Base-by-base conservation (phyloP, 2,888 invertebrate species). In the Operophtera brumata region DNA sequence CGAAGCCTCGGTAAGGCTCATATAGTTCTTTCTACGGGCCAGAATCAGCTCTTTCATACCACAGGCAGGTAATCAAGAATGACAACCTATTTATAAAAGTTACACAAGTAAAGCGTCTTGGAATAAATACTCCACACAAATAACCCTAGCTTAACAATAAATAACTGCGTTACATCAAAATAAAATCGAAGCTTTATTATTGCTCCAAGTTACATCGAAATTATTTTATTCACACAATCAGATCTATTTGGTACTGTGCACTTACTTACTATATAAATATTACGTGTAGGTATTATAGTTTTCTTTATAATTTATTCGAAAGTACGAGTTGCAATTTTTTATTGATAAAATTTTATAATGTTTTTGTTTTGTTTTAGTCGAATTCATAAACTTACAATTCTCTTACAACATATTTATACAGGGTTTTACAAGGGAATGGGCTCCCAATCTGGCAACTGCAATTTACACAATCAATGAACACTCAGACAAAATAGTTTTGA, bases 241-340 rank as follows among this genome's bases (percentile, higher is more conserved):
- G 80, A 82, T 81, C 80, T 78, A 74, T 73, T 68, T 67, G 49
- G 53, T 65, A 64, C 58, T 66, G 66, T 66, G 67, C 67, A 65
- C 66, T 66, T 68, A 68, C 26, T 48, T 37, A 49, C 51, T 59
- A 42, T 34, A 51, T 47, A 47, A 54, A 54, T 47, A 47, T n/a
- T 11, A 11, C 5, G 30, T 20, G 20, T 20, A 20, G 30, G 30
- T 30, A 9, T 9, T 1, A 30, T 30, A 30, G 6, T 30, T 30
- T 30, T 4, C 30, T 2, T 20, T 20, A n/a, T n/a, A 20, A 20
- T 20, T 20, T 20, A 20, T 20, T 20, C 20, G 20, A 20, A n/a
- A n/a, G n/a, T n/a, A n/a, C n/a, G n/a, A n/a, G n/a, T n/a, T n/a
- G n/a, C n/a, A n/a, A 3, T 20, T 20, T 20, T 20, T 20, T 20